A percentile compares a stretch with the other conserved stretches of the same genome.
These are phyloP conservation scores for Corythucha ciliata DNA, from an alignment of 2,888 invertebrate genomes.

Conservation along the genomic window DNA sequence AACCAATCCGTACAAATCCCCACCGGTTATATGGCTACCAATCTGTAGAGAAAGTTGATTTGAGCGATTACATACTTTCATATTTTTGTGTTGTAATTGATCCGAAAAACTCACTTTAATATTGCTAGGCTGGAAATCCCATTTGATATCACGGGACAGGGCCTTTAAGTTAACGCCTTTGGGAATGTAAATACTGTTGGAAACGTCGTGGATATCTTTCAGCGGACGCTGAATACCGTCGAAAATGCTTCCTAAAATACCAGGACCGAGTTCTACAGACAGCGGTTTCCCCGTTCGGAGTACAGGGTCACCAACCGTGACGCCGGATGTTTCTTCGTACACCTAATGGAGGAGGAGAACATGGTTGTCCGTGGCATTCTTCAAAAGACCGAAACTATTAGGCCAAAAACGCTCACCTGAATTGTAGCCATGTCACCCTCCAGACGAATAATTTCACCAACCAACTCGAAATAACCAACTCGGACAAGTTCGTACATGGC, in stretches of 20 bases:
- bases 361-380: neutral
- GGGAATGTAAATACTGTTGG: conserved; percentile 97
- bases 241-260: conserved; percentile 96
- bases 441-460: conserved; percentile 98
- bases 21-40: conserved; percentile 98
- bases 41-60: conserved; percentile 45
- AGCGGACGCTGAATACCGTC: conserved; percentile 99
- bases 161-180: conserved; percentile 96
- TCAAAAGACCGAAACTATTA: too few relatives aligned
- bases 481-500: conserved; percentile 99
- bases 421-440: conserved; percentile 99
- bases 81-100: neutral
- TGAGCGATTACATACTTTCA: conserved; percentile 12
- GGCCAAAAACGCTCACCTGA: conserved; percentile 77
- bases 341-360: conserved; percentile 48
- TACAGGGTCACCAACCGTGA: conserved; percentile 98
- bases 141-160: conserved; percentile 64
- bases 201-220: conserved; percentile 89
- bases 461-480: conserved; percentile 94
- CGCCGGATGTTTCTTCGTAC: conserved; percentile 93
- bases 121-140: conserved; percentile 86
- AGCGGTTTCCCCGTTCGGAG: conserved; percentile 96
- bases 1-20: conserved; percentile 91
- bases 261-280: conserved; percentile 94
- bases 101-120: conserved; percentile 53